A percentile compares a stretch with the other conserved stretches of the same genome.
These are phyloP conservation scores for Probosciger aterrimus DNA, from an alignment of 2,113 vertebrate species.

Conservation along the genomic window DNA sequence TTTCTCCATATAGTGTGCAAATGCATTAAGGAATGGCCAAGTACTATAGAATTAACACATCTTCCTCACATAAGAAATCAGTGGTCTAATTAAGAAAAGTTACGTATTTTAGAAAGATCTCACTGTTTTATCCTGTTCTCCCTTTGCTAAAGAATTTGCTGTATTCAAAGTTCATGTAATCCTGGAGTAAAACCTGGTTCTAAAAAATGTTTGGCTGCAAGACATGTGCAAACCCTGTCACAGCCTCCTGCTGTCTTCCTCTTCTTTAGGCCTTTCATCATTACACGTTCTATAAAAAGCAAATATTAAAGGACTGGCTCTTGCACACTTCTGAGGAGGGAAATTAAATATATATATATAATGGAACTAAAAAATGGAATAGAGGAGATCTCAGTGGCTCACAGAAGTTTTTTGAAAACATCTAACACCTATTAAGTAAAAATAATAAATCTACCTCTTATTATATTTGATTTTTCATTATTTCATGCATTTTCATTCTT, in stretches of 20 bases:
- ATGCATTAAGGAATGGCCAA: background rate
- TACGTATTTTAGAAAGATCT: background rate
- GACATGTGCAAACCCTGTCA: background rate
- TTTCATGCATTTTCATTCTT: background rate
- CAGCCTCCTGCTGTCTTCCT: background rate
- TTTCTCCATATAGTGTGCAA: background rate
- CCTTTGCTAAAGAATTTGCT: background rate
- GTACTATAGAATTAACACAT: background rate
- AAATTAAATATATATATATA: background rate
- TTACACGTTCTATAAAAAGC: background rate
- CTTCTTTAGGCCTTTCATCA: background rate
- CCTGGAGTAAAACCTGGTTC: background rate
- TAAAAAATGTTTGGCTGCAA: background rate
- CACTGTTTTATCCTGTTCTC: background rate
- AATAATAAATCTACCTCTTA: background rate
- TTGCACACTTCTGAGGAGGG: background rate
- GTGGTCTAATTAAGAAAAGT: background rate
- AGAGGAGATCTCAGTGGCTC: background rate
- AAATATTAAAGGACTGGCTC: background rate
- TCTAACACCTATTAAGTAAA: background rate
- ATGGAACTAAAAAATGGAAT: background rate
- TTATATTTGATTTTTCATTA: background rate
- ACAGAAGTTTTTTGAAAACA: background rate
- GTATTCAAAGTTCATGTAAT: background rate
- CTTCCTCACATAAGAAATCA: background rate